Conservation (phyloP, 1,140 invertebrate species). For the Brachionus plicatilis region DNA sequence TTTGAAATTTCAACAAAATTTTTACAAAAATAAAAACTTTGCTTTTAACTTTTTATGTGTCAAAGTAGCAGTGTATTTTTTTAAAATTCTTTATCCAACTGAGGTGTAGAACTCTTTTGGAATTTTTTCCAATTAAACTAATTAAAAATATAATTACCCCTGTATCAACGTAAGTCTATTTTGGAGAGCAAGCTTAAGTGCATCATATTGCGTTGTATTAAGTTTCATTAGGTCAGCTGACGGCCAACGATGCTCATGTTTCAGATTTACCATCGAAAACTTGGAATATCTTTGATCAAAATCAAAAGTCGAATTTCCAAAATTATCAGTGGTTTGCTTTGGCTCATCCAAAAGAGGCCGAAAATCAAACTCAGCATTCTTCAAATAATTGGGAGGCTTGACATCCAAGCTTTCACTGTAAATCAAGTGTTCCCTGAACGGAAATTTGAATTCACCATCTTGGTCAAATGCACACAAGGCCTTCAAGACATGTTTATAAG, state of each 20-base stretch:
- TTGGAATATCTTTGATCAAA: neutral
- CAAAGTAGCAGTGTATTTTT: too few relatives aligned
- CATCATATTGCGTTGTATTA: slow-evolving; percentile 56
- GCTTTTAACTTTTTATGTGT: too few relatives aligned
- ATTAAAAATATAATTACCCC: slow-evolving; percentile 45
- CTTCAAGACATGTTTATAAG: slow-evolving; percentile 55
- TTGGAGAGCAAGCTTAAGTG: slow-evolving; percentile 55
- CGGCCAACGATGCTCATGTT: slow-evolving; percentile 45
- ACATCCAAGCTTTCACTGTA: slow-evolving; percentile 33
- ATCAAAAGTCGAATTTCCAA: neutral
- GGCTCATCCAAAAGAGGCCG: neutral
- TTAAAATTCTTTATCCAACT: too few relatives aligned
- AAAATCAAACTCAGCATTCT: neutral
- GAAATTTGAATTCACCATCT: slow-evolving; percentile 43
- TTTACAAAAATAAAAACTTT: too few relatives aligned
- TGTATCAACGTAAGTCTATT: slow-evolving; percentile 66
- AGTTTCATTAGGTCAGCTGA: slow-evolving; percentile 43
- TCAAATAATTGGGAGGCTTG: neutral
- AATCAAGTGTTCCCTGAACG: slow-evolving; percentile 51
- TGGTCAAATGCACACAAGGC: slow-evolving; percentile 45
- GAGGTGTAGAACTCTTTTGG: neutral
- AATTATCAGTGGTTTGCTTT: too few relatives aligned
- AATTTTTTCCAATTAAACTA: neutral
- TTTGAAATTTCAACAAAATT: too few relatives aligned
- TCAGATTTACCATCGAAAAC: neutral